A percentile compares a stretch with the other conserved stretches of the same genome.
These are phyloP conservation scores for Malthinus seriepunctatus DNA, from an alignment of 2,888 invertebrate species.

Conservation along the genomic window DNA sequence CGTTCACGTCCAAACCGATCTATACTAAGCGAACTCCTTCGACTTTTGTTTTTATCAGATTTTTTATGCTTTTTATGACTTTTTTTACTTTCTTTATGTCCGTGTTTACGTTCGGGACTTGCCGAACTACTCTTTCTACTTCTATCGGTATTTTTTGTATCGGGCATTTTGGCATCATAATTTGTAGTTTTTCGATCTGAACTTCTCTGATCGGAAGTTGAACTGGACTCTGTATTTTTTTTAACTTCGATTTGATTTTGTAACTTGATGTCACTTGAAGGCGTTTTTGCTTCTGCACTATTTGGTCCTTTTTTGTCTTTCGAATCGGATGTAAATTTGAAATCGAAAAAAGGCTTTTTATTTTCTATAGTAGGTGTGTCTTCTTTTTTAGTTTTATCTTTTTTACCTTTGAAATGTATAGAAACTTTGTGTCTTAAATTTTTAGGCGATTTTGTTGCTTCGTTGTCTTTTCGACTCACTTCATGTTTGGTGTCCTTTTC, in stretches of 20 bases:
- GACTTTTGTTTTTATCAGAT: constrained; percentile 40
- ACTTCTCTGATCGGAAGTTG: constrained; percentile 40
- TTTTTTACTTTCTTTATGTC: constrained; percentile 47
- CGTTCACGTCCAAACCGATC: constrained; percentile 45
- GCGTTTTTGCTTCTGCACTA: constrained; percentile 41
- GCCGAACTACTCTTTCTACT: constrained; percentile 48
- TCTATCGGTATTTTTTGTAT: constrained; percentile 21
- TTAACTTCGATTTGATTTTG: constrained; percentile 16
- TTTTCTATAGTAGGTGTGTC: constrained; percentile 35
- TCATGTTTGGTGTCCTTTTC: constrained; percentile 24
- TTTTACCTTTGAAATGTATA: constrained; percentile 55
- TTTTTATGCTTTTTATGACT: constrained; percentile 51
- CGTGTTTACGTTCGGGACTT: constrained; percentile 50
- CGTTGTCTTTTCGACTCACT: constrained; percentile 26
- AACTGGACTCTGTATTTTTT: constrained; percentile 22
- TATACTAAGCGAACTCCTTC: constrained; percentile 41
- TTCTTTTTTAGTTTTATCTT: constrained; percentile 38
- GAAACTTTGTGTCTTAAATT: constrained; percentile 53
- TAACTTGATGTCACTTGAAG: constrained; percentile 34
- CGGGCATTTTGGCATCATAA: constrained; percentile 13
- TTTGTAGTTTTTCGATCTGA: constrained; percentile 35
- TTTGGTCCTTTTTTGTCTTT: constrained; percentile 40
- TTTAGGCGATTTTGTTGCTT: constrained; percentile 41
- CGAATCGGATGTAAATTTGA: constrained; percentile 34
- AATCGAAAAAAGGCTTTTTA: constrained; percentile 43